A percentile compares a stretch with the other conserved stretches of the same genome.
phyloP scores from a whole-genome alignment of 2,113 vertebrate species.

The Microtus pennsylvanicus region DNA sequence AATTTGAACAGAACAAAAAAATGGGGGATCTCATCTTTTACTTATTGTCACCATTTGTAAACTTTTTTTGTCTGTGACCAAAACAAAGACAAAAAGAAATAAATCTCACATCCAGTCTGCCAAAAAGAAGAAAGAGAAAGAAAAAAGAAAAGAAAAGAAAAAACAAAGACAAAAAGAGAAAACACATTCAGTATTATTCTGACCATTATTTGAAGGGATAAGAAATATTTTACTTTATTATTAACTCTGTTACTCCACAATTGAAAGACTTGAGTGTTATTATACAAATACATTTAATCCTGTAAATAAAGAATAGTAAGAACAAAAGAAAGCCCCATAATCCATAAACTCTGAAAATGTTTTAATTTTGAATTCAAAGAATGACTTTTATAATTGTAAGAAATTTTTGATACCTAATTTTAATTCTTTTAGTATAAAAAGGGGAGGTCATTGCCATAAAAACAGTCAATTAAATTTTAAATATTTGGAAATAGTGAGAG shows the following conservation, averaged over 20 bases:
- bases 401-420: neutral
- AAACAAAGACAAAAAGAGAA: slow-evolving; percentile 9
- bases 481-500: slow-evolving; percentile 26
- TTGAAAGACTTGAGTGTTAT: slow-evolving; percentile 12
- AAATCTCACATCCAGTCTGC: neutral
- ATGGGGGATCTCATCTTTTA: slow-evolving; percentile 13
- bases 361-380: slow-evolving; percentile 44
- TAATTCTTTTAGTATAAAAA: slow-evolving; percentile 45
- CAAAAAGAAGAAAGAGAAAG: neutral
- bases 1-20: slow-evolving; percentile 48
- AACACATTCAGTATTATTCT: neutral
- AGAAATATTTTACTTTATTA: slow-evolving; percentile 50
- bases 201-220: neutral
- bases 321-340: slow-evolving; percentile 49
- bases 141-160: neutral
- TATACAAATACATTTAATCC: slow-evolving; percentile 21
- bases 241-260: slow-evolving; percentile 57
- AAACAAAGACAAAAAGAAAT: neutral
- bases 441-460: neutral
- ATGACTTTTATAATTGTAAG: slow-evolving; percentile 46
- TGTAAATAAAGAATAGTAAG: slow-evolving; percentile 5
- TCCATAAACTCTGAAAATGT: slow-evolving; percentile 14
- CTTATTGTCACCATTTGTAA: slow-evolving; percentile 44
- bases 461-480: slow-evolving; percentile 42
- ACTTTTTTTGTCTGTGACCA: slow-evolving; percentile 38